These are phyloP conservation scores for Ceratina australensis DNA, from an alignment of 1,140 invertebrate species.

Conservation along the genomic window DNA sequence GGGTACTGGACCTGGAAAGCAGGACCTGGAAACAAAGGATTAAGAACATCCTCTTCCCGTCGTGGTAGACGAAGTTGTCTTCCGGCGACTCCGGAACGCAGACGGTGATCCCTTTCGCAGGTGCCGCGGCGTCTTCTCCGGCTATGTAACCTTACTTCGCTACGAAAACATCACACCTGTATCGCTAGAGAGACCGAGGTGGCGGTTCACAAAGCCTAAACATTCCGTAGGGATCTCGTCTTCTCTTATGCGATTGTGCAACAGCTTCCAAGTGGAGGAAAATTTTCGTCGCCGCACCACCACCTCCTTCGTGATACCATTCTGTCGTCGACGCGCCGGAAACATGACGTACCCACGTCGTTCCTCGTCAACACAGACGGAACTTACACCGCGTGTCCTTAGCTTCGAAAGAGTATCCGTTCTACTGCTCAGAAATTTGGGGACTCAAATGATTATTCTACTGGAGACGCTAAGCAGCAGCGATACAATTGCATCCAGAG, in stretches of 20 bases:
- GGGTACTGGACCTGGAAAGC: constrained; percentile 77
- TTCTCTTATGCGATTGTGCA: background rate
- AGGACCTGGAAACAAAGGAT: constrained; percentile 80
- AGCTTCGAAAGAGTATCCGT: too few relatives aligned
- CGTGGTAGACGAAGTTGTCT: constrained; percentile 40
- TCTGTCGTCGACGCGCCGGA: constrained; percentile 21
- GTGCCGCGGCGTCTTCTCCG: constrained; percentile 48
- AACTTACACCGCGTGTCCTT: background rate
- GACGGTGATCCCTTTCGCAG: constrained; percentile 40
- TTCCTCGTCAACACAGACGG: background rate
- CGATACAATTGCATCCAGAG: too few relatives aligned
- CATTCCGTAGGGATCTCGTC: background rate
- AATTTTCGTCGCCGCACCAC: constrained; percentile 24
- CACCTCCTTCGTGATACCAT: constrained; percentile 45
- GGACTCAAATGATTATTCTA: too few relatives aligned
- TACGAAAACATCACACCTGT: constrained; percentile 56
- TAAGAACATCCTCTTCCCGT: constrained; percentile 68
- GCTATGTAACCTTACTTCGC: constrained; percentile 51
- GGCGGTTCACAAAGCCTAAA: constrained; percentile 38
- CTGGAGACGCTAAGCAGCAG: too few relatives aligned
- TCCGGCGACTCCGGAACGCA: constrained; percentile 38
- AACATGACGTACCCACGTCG: background rate
- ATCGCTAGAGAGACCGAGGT: constrained; percentile 54
- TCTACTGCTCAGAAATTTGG: too few relatives aligned
- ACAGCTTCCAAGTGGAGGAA: background rate